A percentile compares a stretch with the other conserved stretches of the same genome.
These are phyloP conservation scores for Aelia acuminata DNA, from an alignment of 2,888 invertebrate genomes.

Conservation along the genomic window DNA sequence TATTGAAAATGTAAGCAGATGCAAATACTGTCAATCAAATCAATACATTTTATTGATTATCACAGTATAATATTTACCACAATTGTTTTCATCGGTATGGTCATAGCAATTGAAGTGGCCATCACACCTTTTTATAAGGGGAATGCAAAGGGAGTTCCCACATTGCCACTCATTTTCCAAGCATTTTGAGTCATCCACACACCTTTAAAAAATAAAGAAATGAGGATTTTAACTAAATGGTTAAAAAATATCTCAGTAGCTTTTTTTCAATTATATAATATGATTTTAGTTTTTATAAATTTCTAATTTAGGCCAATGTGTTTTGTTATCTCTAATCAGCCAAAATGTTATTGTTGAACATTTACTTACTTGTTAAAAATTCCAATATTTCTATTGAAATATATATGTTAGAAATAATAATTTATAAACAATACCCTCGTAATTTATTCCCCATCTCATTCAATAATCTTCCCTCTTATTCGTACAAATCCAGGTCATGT, in stretches of 20 bases:
- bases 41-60: not conserved
- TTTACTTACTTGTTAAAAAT: not conserved
- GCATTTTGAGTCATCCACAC: constrained; percentile 75
- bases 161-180: constrained; percentile 79
- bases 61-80: constrained; percentile 74
- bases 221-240: constrained; percentile 37
- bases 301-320: not conserved
- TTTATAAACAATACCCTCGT: no score
- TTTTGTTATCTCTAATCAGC: not conserved
- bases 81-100: constrained; percentile 81
- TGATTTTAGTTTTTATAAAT: not conserved
- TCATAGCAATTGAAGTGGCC: constrained; percentile 82
- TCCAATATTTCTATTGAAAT: not conserved
- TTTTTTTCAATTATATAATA: not conserved
- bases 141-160: constrained; percentile 80
- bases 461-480: no score
- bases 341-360: not conserved
- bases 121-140: constrained; percentile 77
- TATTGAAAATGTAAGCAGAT: not conserved
- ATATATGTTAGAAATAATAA: no score
- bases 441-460: no score
- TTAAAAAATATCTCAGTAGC: not conserved
- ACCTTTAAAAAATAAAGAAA: constrained; percentile 68
- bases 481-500: no score
- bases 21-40: no score